A percentile compares a stretch with the other conserved stretches of the same genome.
These are phyloP conservation scores for Parazoanthus swiftii DNA, from an alignment of 92 coral and sea anemone species.

Conservation along the genomic window DNA sequence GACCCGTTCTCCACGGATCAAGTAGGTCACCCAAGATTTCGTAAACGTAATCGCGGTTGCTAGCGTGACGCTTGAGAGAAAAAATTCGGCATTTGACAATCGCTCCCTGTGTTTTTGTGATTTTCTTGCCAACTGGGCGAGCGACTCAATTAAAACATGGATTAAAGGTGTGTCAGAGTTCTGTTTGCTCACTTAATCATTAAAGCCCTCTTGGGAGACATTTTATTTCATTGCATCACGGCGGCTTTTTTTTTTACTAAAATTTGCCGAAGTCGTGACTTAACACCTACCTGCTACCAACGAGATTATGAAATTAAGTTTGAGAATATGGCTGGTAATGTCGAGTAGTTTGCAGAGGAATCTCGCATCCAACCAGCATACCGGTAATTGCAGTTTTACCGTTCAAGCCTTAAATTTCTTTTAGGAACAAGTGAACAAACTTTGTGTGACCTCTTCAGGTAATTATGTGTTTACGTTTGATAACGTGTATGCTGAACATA, in stretches of 20 bases:
- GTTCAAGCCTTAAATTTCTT: too few relatives aligned
- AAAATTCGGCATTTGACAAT: neutral
- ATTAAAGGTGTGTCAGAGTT: conserved; percentile 11
- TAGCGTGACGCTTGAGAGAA: too few relatives aligned
- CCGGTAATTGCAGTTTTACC: neutral
- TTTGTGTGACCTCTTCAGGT: too few relatives aligned
- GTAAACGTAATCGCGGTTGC: neutral
- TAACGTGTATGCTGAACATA: neutral
- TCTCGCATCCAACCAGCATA: neutral
- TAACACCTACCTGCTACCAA: conserved; percentile 2
- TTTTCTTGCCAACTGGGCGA: neutral
- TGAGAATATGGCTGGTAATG: neutral
- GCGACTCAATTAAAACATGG: neutral
- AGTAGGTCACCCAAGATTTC: neutral
- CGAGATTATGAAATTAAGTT: neutral
- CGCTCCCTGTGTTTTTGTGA: neutral
- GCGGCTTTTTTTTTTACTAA: neutral
- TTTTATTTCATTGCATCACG: neutral
- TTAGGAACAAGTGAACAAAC: neutral
- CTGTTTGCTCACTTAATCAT: conserved; percentile 13
- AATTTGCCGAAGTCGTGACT: neutral
- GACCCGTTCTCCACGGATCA: neutral
- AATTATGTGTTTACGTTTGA: neutral
- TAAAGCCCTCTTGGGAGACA: conserved; percentile 7
- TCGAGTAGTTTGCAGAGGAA: neutral